Conservation (phyloP, 2,888 invertebrate species). For the Timandra comae region DNA sequence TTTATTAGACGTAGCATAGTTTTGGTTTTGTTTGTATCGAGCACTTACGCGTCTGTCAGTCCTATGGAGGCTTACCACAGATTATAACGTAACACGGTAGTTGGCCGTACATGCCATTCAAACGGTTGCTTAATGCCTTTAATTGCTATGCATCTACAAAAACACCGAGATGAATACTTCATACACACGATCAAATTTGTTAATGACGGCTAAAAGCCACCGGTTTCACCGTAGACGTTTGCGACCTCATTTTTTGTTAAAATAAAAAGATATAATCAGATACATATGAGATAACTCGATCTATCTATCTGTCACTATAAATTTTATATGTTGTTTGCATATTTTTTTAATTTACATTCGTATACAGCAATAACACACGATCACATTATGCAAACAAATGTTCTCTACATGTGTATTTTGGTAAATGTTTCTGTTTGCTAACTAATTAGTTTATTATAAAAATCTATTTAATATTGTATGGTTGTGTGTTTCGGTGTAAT, state of each 20-base stretch:
- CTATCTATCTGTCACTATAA: not conserved
- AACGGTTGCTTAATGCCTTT: slow-evolving; percentile 58
- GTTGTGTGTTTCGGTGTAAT: no score
- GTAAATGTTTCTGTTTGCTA: no score
- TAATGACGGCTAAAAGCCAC: slow-evolving; percentile 26
- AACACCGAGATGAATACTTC: slow-evolving; percentile 31
- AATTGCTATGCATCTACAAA: slow-evolving; percentile 48
- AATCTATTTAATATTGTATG: no score
- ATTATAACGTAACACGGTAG: slow-evolving; percentile 76
- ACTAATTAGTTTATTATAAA: no score
- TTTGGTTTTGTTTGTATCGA: slow-evolving; percentile 58
- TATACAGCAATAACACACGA: no score
- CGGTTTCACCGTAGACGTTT: slow-evolving; percentile 21
- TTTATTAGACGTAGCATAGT: slow-evolving; percentile 63
- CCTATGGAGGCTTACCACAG: slow-evolving; percentile 53
- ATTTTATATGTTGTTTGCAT: not conserved
- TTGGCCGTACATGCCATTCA: slow-evolving; percentile 59
- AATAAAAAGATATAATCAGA: slow-evolving; percentile 15
- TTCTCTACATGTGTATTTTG: no score
- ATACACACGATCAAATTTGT: slow-evolving; percentile 26
- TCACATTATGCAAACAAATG: no score
- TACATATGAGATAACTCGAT: slow-evolving; percentile 1
- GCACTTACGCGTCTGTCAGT: slow-evolving; percentile 70
- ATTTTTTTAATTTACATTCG: no score
- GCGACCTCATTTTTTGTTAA: slow-evolving; percentile 19